These are phyloP conservation scores for Oenanthe melanoleuca DNA, from an alignment of 2,113 vertebrate genomes.

Conservation along the genomic window DNA sequence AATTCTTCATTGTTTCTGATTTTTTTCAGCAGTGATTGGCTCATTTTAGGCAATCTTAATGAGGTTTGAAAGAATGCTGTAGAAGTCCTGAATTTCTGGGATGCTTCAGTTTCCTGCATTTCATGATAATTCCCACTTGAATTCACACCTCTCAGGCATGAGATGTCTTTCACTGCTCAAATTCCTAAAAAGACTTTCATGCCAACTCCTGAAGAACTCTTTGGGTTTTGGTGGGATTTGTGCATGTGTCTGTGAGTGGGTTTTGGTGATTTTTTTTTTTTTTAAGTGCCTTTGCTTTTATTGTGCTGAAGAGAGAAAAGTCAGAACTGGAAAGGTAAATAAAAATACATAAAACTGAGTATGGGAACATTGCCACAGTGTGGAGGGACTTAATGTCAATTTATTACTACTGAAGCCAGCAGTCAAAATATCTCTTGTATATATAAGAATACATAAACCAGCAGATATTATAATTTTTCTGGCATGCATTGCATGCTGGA, in stretches of 20 bases:
- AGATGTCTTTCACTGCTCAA: neutral
- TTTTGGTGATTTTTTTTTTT: neutral
- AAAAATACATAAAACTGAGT: neutral
- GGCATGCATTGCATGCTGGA: neutral
- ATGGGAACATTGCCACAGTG: neutral
- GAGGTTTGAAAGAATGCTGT: neutral
- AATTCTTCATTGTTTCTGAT: neutral
- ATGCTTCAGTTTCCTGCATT: neutral
- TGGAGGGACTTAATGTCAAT: neutral
- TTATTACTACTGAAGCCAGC: neutral
- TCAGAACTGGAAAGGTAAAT: neutral
- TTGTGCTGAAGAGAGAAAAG: neutral
- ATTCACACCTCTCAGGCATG: neutral
- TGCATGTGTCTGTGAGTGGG: rapidly evolving
- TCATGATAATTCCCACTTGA: neutral
- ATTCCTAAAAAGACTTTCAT: neutral
- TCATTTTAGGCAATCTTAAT: neutral
- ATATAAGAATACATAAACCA: neutral
- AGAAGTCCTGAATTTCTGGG: neutral
- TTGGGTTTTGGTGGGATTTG: neutral
- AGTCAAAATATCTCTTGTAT: neutral
- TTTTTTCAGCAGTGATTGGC: neutral
- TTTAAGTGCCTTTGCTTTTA: neutral
- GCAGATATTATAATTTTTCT: neutral
- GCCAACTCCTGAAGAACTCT: neutral